Evolutionary conservation across 1,140 invertebrate genomes (phyloP), one percentile per base, ranked within the genome.

Genomic region (Bombus superbus): DNA sequence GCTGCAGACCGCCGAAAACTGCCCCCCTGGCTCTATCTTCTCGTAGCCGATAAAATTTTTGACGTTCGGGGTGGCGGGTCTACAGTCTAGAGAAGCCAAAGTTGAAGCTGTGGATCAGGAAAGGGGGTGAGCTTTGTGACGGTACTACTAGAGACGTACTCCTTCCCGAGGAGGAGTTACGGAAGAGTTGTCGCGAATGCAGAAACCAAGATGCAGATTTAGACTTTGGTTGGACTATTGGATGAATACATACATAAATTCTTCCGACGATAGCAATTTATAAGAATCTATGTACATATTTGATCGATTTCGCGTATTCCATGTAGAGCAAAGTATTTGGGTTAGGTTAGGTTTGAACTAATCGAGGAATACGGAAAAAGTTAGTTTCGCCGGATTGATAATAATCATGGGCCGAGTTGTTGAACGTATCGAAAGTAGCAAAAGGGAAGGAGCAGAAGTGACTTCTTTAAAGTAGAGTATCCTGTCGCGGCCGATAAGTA

Each of bases 401-500:
- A 77, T 83, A 83, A 77, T 83, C 81, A 35, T 38, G 62, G 25
- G 3, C 18, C 44, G 40, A 32, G 22, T 32, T 35, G 42, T 47
- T 53, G 59, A 62, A 77, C 28, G 74, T 57, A 84, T 64, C 75
- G 75, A 76, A 68, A 66, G 22, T 42, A 47, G n/a, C 35, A 32
- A 35, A 47, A n/a, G 32, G 25, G 4, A 8, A 35, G 22, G 47
- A 53, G 22, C 15, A 77, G 42, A 42, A 76, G 74, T 78, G 82
- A 47, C 82, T 79, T 84, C 82, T 88, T 88, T 88, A 69, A 88
- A 88, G 86, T 81, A 81, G 84, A 86, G 81, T 88, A 81, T 87
- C 87, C 85, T 88, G 87, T 88, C 79, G 72, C 59, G 66, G 42
- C 75, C 83, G 87, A 88, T 88, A 88, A 86, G 84, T 86, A 88